Evolutionary conservation across 2,888 invertebrate species (phyloP).

Genomic region (Nemoura dubitans): DNA sequence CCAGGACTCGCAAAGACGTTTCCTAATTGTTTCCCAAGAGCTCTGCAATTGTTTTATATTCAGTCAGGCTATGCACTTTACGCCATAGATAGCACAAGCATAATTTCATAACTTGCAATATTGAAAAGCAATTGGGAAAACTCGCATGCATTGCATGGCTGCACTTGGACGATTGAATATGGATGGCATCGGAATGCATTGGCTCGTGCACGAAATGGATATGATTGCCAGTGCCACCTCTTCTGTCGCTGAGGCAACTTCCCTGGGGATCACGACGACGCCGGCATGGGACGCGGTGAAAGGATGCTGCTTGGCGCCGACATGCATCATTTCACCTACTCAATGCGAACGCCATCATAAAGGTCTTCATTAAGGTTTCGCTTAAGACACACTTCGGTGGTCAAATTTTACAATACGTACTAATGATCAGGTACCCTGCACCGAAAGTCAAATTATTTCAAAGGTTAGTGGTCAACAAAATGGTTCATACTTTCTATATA

Average conservation of each 20-base stretch:
- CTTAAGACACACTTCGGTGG: neutral
- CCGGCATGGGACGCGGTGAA: neutral
- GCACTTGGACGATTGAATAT: neutral
- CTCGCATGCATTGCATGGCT: no score
- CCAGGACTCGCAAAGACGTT: no score
- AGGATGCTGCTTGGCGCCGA: neutral
- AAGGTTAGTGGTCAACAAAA: slow-evolving; percentile 2
- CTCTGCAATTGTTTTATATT: no score
- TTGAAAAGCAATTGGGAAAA: no score
- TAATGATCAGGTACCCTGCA: neutral
- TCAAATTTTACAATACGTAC: neutral
- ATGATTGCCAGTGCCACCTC: neutral
- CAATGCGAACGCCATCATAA: neutral
- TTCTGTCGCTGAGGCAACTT: neutral
- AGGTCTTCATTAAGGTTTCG: neutral
- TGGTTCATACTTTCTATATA: neutral
- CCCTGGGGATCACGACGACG: neutral
- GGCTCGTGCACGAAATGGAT: neutral
- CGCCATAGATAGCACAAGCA: no score
- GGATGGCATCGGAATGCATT: neutral
- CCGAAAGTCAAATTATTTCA: neutral
- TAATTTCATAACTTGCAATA: no score
- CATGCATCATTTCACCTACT: neutral
- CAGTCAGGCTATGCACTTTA: no score
- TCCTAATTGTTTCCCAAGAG: no score